Evolutionary conservation across 2,888 invertebrate genomes (phyloP).

Genomic region (Andrena dorsata): DNA sequence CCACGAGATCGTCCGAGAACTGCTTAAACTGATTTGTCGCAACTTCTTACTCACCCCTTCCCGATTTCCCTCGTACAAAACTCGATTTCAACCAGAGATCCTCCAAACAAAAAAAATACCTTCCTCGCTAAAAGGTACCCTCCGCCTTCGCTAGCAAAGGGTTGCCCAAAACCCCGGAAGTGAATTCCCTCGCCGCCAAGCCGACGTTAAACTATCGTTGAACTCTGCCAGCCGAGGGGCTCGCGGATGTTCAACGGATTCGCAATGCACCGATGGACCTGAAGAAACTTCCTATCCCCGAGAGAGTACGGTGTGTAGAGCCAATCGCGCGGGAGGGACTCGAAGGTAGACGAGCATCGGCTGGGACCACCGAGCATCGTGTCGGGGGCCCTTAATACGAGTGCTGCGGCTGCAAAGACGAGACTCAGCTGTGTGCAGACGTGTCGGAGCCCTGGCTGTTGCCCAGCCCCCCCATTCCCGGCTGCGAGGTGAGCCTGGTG

Average conservation of each 20-base stretch:
- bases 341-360: slow-evolving; percentile 47
- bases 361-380: not conserved
- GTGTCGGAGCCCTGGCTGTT: slow-evolving; percentile 83
- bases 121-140: no score
- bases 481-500: slow-evolving; percentile 79
- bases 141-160: not conserved
- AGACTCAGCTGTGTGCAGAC: slow-evolving; percentile 84
- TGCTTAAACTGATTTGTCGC: no score
- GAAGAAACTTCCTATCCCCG: slow-evolving; percentile 36
- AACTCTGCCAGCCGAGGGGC: slow-evolving; percentile 3
- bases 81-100: no score
- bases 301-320: slow-evolving; percentile 4
- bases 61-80: not conserved
- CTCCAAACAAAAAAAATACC: no score
- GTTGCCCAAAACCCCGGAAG: not conserved
- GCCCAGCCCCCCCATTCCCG: slow-evolving; percentile 82
- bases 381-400: slow-evolving; percentile 77
- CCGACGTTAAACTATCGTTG: slow-evolving; percentile 8
- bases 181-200: not conserved
- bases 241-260: slow-evolving; percentile 3
- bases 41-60: not conserved
- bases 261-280: slow-evolving; percentile 24
- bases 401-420: slow-evolving; percentile 85
- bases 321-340: slow-evolving; percentile 45
- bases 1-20: no score